These are phyloP conservation scores for Onychomys torridus DNA, from an alignment of 2,797 vertebrate genomes.

Conservation along the genomic window DNA sequence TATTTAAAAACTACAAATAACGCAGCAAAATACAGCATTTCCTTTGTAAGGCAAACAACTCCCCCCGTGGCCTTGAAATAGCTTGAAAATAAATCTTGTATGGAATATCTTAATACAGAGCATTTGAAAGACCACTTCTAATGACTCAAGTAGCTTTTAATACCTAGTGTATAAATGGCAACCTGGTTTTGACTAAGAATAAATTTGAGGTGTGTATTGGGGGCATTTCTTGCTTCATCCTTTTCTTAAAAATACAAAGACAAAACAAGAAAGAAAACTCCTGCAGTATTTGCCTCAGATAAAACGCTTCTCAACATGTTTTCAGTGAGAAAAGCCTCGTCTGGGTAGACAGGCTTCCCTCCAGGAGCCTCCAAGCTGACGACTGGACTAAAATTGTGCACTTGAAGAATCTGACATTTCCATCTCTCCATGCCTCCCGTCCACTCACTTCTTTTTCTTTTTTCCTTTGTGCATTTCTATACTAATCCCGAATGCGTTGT, in stretches of 20 bases:
- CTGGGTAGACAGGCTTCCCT: slow-evolving; percentile 60
- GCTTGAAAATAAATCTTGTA: slow-evolving; percentile 69
- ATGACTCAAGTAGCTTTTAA: slow-evolving; percentile 74
- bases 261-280: slow-evolving; percentile 35
- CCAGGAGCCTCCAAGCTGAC: slow-evolving; percentile 44
- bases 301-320: slow-evolving; percentile 27
- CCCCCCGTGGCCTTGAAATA: slow-evolving; percentile 19
- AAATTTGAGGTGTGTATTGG: slow-evolving; percentile 67
- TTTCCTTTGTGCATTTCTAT: slow-evolving; percentile 45
- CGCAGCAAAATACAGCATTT: slow-evolving; percentile 80
- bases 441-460: neutral
- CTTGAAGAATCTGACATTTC: slow-evolving; percentile 67
- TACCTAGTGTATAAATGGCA: slow-evolving; percentile 3
- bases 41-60: slow-evolving; percentile 64
- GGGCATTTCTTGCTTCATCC: neutral
- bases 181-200: slow-evolving; percentile 73
- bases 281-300: slow-evolving; percentile 59
- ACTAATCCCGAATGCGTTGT: slow-evolving; percentile 41
- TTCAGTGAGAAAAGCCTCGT: slow-evolving; percentile 8
- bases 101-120: slow-evolving; percentile 55
- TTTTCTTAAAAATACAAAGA: slow-evolving; percentile 42
- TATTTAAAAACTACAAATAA: slow-evolving; percentile 69
- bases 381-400: slow-evolving; percentile 68
- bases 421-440: slow-evolving; percentile 50
- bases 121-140: slow-evolving; percentile 70